Conservation (phyloP, 2,888 invertebrate genomes). For the Tetanocera ferruginea region DNA sequence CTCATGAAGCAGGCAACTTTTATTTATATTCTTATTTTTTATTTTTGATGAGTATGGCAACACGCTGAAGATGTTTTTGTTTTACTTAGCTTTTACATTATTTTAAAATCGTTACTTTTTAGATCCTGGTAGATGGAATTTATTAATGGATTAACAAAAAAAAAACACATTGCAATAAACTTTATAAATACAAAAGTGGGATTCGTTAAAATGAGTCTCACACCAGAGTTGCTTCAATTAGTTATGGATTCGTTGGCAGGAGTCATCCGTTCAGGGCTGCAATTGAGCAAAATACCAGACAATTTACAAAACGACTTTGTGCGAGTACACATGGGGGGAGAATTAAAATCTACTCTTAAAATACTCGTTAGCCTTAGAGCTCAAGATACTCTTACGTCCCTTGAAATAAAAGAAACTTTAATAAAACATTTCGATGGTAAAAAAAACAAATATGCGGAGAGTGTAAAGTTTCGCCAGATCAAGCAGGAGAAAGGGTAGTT, state of each 20-base stretch:
- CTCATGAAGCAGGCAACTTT: too few relatives aligned
- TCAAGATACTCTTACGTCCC: not conserved
- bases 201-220: not conserved
- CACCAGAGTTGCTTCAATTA: constrained; percentile 23
- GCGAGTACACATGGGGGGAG: constrained; percentile 28
- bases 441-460: constrained; percentile 43
- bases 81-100: too few relatives aligned
- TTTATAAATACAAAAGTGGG: not conserved
- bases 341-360: constrained; percentile 32
- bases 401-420: not conserved
- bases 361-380: constrained; percentile 25
- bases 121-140: too few relatives aligned
- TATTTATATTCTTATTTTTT: too few relatives aligned
- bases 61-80: too few relatives aligned
- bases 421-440: constrained; percentile 37
- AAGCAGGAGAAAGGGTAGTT: constrained; percentile 29
- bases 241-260: constrained; percentile 22
- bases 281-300: constrained; percentile 20
- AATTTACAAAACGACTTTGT: constrained; percentile 25
- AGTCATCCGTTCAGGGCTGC: constrained; percentile 23
- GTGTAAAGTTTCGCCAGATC: constrained; percentile 41
- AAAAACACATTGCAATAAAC: too few relatives aligned
- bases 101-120: too few relatives aligned
- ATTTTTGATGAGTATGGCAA: too few relatives aligned
- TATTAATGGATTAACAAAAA: too few relatives aligned